Conservation (phyloP, 2,113 vertebrate species). For the Danio rerio region GRCz12tu NC_133179.1:9509001-9509500, state of each 20-base stretch:
- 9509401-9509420: constrained; percentile 10
- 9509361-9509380: constrained; percentile 18
- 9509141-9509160: constrained; percentile 61
- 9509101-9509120: constrained; percentile 24
- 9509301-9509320: not conserved
- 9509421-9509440: constrained; percentile 10
- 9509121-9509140: constrained; percentile 57
- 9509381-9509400: constrained; percentile 18
- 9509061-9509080: constrained; percentile 53
- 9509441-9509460: not conserved
- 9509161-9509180: constrained; percentile 56
- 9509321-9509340: constrained; percentile 10
- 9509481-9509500: not conserved
- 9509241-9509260: constrained; percentile 6
- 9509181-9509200: constrained; percentile 50
- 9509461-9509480: not conserved
- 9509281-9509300: constrained; percentile 24
- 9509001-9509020: constrained; percentile 35
- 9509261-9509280: not conserved
- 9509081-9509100: constrained; percentile 43
- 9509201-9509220: constrained; percentile 16
- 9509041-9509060: constrained; percentile 35
- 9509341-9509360: constrained; percentile 32
- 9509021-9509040: constrained; percentile 35
- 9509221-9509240: constrained; percentile 9